phyloP scores from a whole-genome alignment of 2,888 invertebrate genomes.

The Ramazzottius varieornatus region DNA sequence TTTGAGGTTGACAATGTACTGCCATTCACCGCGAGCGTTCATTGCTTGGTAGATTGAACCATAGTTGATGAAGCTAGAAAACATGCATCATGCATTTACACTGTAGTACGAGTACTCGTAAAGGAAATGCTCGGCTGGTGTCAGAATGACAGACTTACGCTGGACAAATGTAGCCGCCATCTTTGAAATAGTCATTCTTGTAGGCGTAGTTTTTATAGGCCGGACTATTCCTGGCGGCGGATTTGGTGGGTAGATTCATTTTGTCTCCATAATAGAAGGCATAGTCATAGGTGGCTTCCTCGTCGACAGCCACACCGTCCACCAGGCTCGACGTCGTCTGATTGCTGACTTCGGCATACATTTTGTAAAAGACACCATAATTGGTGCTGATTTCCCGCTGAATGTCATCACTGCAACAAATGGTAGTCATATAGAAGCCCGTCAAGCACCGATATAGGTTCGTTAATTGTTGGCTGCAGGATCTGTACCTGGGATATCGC shows the following conservation, averaged over 20 bases:
- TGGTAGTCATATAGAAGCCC: not conserved
- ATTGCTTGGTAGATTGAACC: not conserved
- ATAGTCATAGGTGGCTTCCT: not conserved
- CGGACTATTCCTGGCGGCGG: not conserved
- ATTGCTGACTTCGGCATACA: not conserved
- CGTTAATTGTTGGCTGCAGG: too few relatives aligned
- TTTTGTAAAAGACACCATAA: not conserved
- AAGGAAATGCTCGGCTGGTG: not conserved
- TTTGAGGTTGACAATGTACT: constrained; percentile 1
- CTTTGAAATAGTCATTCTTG: not conserved
- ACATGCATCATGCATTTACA: not conserved
- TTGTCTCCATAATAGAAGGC: not conserved
- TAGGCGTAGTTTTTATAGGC: not conserved
- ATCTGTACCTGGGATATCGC: not conserved
- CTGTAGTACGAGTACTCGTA: not conserved
- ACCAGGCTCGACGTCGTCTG: not conserved
- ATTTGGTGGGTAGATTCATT: not conserved
- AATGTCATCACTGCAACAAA: not conserved
- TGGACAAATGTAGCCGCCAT: not conserved
- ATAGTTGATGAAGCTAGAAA: not conserved
- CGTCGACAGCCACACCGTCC: not conserved
- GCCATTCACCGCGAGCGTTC: not conserved
- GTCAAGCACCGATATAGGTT: not conserved
- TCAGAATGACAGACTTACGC: too few relatives aligned
- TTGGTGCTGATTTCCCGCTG: not conserved